Percentiles rank a stretch among this genome's conserved stretches.
Conservation (phyloP, 2,797 vertebrate species). For the Silurus lanzhouensis region DNA sequence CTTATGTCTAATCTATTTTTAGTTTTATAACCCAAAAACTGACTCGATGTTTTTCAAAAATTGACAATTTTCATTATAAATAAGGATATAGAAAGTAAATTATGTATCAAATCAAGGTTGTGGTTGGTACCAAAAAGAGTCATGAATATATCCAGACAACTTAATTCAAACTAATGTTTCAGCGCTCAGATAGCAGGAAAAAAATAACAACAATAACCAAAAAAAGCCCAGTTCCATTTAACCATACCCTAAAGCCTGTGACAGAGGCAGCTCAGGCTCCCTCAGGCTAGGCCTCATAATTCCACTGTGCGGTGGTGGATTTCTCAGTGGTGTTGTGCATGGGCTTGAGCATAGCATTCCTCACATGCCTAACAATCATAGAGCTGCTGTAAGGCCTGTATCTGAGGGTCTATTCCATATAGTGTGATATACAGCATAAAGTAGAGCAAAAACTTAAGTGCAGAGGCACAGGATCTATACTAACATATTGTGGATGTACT, state of each 20-base stretch:
- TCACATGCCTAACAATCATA: constrained; percentile 67
- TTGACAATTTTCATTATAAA: background rate
- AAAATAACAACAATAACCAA: background rate
- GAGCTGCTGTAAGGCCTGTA: constrained; percentile 51
- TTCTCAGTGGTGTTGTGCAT: constrained; percentile 60
- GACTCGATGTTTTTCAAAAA: background rate
- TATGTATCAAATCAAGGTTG: background rate
- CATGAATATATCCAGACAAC: constrained; percentile 19
- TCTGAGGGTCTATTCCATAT: constrained; percentile 36
- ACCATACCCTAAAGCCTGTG: constrained; percentile 43
- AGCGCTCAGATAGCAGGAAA: constrained; percentile 45
- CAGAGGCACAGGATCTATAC: background rate
- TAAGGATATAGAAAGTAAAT: background rate
- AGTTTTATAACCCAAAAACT: background rate
- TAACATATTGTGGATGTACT: background rate
- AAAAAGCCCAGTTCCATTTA: constrained; percentile 41
- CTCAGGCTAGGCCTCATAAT: constrained; percentile 59
- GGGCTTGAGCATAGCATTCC: constrained; percentile 70
- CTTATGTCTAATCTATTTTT: no score
- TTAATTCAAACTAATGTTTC: constrained; percentile 42
- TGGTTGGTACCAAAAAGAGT: constrained; percentile 5
- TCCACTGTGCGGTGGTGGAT: constrained; percentile 52
- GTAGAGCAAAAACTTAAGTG: background rate
- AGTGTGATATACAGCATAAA: constrained; percentile 33
- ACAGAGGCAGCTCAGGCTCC: constrained; percentile 50